phyloP scores from a whole-genome alignment of 2,888 invertebrate species.

The Diplazon laetatorius region DNA sequence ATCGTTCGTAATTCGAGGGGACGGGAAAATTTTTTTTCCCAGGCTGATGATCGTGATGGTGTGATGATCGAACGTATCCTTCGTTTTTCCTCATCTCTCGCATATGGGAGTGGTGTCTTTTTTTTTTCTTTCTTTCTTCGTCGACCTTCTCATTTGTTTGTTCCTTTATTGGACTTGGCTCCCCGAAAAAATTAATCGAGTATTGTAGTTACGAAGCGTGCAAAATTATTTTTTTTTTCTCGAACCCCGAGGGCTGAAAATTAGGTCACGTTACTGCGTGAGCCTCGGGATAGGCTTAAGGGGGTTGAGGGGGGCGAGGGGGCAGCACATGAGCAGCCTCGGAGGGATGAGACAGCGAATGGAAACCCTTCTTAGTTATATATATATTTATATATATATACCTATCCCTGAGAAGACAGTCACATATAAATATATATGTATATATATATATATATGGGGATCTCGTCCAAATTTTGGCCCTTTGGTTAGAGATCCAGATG shows the following conservation, averaged over 20 bases:
- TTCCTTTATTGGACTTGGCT: too few species aligned
- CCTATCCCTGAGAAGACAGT: constrained; percentile 20
- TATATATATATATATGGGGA: constrained; percentile 7
- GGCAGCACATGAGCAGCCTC: constrained; percentile 13
- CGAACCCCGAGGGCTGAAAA: constrained; percentile 1
- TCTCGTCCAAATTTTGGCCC: constrained; percentile 37
- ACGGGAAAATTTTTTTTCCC: too few species aligned
- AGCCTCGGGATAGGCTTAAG: constrained; percentile 7
- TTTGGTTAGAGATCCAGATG: constrained; percentile 20
- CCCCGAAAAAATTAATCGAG: constrained; percentile 6
- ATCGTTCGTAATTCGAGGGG: too few species aligned
- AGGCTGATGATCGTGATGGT: too few species aligned
- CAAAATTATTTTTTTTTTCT: neutral
- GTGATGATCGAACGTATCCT: too few species aligned
- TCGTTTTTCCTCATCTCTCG: too few species aligned
- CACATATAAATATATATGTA: neutral
- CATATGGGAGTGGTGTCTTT: too few species aligned
- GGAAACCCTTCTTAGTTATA: constrained; percentile 5
- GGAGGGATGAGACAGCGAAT: neutral
- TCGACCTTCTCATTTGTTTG: neutral
- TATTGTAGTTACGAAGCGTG: neutral
- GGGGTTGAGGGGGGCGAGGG: too few species aligned
- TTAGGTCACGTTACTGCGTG: neutral
- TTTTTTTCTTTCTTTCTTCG: neutral
- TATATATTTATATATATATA: neutral